Percentiles rank a stretch among this genome's conserved stretches.
phyloP scores from a whole-genome alignment of 2,797 vertebrate genomes.

The Anguilla obscura region DNA sequence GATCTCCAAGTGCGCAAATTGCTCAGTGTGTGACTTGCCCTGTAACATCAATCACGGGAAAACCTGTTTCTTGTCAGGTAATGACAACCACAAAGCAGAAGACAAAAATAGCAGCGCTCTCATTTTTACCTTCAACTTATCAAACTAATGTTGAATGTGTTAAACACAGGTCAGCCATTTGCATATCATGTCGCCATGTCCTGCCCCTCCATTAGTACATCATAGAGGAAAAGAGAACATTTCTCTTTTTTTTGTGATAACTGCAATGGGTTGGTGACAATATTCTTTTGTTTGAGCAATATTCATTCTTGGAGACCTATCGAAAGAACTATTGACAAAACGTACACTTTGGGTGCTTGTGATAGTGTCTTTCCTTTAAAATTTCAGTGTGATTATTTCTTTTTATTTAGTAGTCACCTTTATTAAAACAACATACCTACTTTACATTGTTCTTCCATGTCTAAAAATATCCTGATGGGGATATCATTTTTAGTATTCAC shows the following conservation, averaged over 20 bases:
- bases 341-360: background rate
- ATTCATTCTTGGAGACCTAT: background rate
- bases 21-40: constrained; percentile 46
- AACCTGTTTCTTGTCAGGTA: constrained; percentile 66
- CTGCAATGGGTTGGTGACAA: background rate
- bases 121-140: constrained; percentile 2
- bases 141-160: background rate
- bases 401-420: background rate
- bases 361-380: background rate
- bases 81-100: constrained; percentile 62
- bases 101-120: constrained; percentile 2
- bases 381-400: background rate
- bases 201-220: background rate
- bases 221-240: background rate
- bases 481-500: background rate
- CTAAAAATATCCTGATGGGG: background rate
- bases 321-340: background rate
- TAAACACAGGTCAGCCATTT: constrained; percentile 8
- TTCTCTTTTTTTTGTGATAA: background rate
- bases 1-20: constrained; percentile 52
- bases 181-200: background rate
- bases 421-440: background rate
- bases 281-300: background rate
- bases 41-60: constrained; percentile 45
- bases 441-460: background rate